Evolutionary conservation across 2,888 invertebrate genomes (phyloP).

Genomic region (Loripinus fragilis): DNA sequence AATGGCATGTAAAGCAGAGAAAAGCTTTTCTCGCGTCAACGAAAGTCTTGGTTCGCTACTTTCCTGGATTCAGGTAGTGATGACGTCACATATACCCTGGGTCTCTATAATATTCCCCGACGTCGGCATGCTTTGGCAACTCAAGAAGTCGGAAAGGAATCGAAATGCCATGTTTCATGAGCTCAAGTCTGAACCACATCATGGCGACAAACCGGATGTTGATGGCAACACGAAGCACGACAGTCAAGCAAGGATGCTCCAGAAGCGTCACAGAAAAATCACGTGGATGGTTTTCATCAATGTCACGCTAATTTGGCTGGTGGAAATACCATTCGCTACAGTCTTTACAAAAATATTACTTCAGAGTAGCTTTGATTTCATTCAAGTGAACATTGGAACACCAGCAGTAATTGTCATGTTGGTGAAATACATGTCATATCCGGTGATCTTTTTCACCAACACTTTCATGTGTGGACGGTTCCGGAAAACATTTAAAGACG

Average conservation of each 20-base stretch:
- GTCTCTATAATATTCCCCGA: slow-evolving; percentile 48
- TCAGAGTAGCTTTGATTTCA: slow-evolving; percentile 41
- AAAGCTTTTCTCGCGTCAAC: slow-evolving; percentile 26
- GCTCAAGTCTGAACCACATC: background rate
- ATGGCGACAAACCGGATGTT: background rate
- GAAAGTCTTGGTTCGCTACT: slow-evolving; percentile 30
- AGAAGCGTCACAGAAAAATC: background rate
- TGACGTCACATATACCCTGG: slow-evolving; percentile 53
- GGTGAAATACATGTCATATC: slow-evolving; percentile 52
- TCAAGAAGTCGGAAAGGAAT: slow-evolving; percentile 34
- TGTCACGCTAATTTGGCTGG: slow-evolving; percentile 52
- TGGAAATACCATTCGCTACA: slow-evolving; percentile 54
- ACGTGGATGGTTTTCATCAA: slow-evolving; percentile 44
- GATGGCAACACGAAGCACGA: background rate
- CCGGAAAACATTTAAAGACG: slow-evolving; percentile 36
- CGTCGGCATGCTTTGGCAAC: slow-evolving; percentile 46
- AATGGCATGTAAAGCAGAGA: slow-evolving; percentile 44
- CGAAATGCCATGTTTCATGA: slow-evolving; percentile 21
- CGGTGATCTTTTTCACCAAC: slow-evolving; percentile 44
- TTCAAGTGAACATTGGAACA: slow-evolving; percentile 34
- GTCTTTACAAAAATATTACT: slow-evolving; percentile 42
- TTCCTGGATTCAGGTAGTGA: slow-evolving; percentile 48
- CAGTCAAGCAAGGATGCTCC: background rate
- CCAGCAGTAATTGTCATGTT: slow-evolving; percentile 44
- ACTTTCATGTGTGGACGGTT: slow-evolving; percentile 53